phyloP scores from a whole-genome alignment of 2,797 vertebrate genomes.

The Ptychobarbus kaznakovi region DNA sequence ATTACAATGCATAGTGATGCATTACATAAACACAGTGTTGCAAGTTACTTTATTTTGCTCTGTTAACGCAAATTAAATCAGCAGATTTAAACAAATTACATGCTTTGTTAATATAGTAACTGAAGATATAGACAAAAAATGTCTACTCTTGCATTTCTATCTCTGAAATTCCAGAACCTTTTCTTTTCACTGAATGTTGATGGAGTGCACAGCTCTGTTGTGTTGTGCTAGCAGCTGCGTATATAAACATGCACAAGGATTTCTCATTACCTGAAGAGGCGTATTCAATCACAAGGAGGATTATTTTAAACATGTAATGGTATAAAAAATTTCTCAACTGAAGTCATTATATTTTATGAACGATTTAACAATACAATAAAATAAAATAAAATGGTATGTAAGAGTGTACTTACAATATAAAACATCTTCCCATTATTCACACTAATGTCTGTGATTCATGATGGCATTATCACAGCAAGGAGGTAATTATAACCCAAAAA shows the following conservation, averaged over 20 bases:
- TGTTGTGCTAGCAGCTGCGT: no score
- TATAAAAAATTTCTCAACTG: background rate
- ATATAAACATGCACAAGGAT: background rate
- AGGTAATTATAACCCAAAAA: background rate
- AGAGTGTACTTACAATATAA: background rate
- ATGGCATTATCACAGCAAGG: background rate
- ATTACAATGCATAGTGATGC: no score
- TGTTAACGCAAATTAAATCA: background rate
- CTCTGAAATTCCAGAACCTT: background rate
- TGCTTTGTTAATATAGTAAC: background rate
- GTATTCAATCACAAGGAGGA: background rate
- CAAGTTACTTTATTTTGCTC: background rate
- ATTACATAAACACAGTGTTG: background rate
- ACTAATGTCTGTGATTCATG: background rate
- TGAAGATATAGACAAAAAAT: background rate
- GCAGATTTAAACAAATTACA: background rate
- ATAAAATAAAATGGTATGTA: background rate
- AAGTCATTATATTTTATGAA: background rate
- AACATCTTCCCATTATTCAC: background rate
- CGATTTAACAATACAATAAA: background rate
- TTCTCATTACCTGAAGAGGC: background rate
- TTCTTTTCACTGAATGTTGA: background rate
- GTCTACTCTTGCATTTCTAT: background rate
- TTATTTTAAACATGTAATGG: background rate
- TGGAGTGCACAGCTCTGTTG: background rate